These are phyloP conservation scores for Pammene fasciana DNA, from an alignment of 2,888 invertebrate species.

Conservation along the genomic window DNA sequence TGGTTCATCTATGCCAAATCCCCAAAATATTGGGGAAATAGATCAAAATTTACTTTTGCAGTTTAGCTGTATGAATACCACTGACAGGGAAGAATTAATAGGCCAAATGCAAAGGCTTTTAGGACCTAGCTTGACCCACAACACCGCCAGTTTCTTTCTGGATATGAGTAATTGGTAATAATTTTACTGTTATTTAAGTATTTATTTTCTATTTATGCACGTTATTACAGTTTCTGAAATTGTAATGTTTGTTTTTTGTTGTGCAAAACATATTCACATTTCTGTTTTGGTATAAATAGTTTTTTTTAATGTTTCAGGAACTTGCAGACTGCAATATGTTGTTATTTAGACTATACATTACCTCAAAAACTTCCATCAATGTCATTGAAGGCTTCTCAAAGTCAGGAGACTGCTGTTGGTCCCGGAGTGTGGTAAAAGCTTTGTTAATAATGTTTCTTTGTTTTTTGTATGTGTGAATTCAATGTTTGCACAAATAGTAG, in stretches of 20 bases:
- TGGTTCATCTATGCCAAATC: slow-evolving; percentile 79
- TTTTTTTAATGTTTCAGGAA: slow-evolving; percentile 87
- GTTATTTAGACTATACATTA: slow-evolving; percentile 95
- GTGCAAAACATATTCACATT: background rate
- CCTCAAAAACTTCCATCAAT: slow-evolving; percentile 83
- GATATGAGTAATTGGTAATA: slow-evolving; percentile 99
- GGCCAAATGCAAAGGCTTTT: slow-evolving; percentile 95
- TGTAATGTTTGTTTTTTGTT: background rate
- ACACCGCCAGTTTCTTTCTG: slow-evolving; percentile 92
- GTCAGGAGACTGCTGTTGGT: slow-evolving; percentile 87
- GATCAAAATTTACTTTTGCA: slow-evolving; percentile 95
- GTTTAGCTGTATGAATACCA: slow-evolving; percentile 98
- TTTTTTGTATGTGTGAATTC: background rate
- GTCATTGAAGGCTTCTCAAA: slow-evolving; percentile 82
- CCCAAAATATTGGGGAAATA: slow-evolving; percentile 82
- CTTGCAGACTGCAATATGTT: slow-evolving; percentile 97
- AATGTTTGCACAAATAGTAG: no score
- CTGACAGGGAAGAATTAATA: slow-evolving; percentile 96
- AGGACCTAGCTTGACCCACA: slow-evolving; percentile 89
- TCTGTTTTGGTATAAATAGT: slow-evolving; percentile 20
- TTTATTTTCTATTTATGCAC: slow-evolving; percentile 4
- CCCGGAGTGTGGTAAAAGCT: slow-evolving; percentile 86
- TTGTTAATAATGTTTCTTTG: background rate
- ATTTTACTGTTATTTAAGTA: background rate
- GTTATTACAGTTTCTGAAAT: no score